A percentile compares a stretch with the other conserved stretches of the same genome.
These are phyloP conservation scores for Mylabris sibirica DNA, from an alignment of 2,888 invertebrate species.

Conservation along the genomic window DNA sequence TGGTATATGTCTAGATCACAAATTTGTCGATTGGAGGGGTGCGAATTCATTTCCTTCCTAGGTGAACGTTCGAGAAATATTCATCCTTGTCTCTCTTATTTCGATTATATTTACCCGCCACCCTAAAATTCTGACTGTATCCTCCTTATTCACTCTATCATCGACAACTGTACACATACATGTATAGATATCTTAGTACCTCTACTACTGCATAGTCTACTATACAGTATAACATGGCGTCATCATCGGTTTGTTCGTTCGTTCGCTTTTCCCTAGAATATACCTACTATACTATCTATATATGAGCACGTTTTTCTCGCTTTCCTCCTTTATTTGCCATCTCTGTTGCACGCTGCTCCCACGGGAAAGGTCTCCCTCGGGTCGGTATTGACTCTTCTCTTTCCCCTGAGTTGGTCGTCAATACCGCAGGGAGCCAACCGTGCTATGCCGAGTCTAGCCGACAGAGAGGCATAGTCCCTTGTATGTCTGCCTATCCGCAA, in stretches of 20 bases:
- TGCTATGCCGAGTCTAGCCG: constrained; percentile 55
- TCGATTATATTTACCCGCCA: neutral
- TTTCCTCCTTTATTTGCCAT: constrained; percentile 17
- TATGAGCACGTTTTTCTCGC: constrained; percentile 33
- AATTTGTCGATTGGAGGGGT: constrained; percentile 7
- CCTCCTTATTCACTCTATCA: neutral
- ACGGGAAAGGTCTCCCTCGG: constrained; percentile 62
- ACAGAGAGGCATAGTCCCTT: constrained; percentile 36
- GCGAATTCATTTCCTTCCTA: neutral
- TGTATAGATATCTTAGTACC: neutral
- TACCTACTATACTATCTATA: neutral
- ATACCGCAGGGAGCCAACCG: constrained; percentile 64
- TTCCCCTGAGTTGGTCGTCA: constrained; percentile 65
- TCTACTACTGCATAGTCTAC: neutral
- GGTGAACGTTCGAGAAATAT: constrained; percentile 2
- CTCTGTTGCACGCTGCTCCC: constrained; percentile 36
- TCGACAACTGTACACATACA: neutral
- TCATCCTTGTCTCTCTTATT: neutral
- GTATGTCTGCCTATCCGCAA: constrained; percentile 55
- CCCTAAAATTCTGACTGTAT: neutral
- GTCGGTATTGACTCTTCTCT: constrained; percentile 66
- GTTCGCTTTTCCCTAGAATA: neutral
- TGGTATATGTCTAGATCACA: constrained; percentile 6
- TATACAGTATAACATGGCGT: constrained; percentile 7
- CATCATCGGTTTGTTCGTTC: constrained; percentile 8